phyloP scores from a whole-genome alignment of 2,888 invertebrate species.

The Venustoraphidia nigricollis region DNA sequence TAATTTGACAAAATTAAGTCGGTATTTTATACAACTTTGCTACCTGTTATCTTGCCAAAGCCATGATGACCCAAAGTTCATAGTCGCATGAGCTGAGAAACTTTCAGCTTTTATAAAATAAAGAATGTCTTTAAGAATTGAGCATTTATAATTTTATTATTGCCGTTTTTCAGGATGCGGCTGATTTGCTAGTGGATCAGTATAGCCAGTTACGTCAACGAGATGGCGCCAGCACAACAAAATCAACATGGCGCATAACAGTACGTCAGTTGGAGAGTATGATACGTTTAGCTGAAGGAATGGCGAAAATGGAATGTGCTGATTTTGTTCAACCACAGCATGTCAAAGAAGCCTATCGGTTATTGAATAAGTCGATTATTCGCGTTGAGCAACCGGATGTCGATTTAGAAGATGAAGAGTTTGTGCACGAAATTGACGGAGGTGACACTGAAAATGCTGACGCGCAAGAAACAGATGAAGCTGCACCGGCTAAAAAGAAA shows the following conservation, averaged over 20 bases:
- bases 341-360: conserved; percentile 74
- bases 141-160: conserved; percentile 5
- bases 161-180: conserved; percentile 46
- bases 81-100: no score
- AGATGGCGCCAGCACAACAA: conserved; percentile 50
- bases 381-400: conserved; percentile 97
- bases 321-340: conserved; percentile 77
- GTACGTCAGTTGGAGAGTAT: conserved; percentile 92
- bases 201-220: conserved; percentile 77
- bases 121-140: not conserved
- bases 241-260: conserved; percentile 88
- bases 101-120: no score
- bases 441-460: conserved; percentile 31
- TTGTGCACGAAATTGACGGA: conserved; percentile 36
- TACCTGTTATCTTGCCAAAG: no score
- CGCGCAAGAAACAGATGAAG: conserved; percentile 14
- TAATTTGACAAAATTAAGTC: no score
- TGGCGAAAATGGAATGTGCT: conserved; percentile 91
- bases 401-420: conserved; percentile 69
- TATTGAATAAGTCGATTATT: conserved; percentile 92
- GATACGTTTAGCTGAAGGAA: conserved; percentile 89
- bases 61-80: no score
- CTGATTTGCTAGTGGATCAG: conserved; percentile 69
- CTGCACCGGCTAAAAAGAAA: conserved; percentile 47
- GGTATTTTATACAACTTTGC: no score